Evolutionary conservation across 2,797 vertebrate genomes (phyloP).

Genomic region (Bovichtus variegatus): DNA sequence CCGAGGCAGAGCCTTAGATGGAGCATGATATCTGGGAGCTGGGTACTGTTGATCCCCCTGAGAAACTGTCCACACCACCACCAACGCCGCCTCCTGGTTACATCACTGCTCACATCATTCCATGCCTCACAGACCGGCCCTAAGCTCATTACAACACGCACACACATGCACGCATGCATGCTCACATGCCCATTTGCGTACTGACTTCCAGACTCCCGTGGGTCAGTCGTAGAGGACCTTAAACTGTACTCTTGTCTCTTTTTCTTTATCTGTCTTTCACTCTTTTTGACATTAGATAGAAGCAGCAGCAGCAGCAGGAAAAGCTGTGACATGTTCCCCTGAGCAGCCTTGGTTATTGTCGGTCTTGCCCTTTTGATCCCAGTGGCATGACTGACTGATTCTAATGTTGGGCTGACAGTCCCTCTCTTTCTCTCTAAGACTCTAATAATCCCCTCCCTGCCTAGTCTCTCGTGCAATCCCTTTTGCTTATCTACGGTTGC

Average conservation of each 20-base stretch:
- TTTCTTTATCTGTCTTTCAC: not conserved
- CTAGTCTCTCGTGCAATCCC: conserved; percentile 50
- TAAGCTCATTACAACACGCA: conserved; percentile 63
- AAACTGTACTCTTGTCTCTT: conserved; percentile 3
- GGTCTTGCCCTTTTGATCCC: conserved; percentile 60
- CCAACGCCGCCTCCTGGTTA: conserved; percentile 59
- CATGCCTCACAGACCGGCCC: conserved; percentile 40
- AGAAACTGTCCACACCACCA: conserved; percentile 62
- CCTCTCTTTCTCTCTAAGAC: conserved; percentile 52
- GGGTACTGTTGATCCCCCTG: conserved; percentile 50
- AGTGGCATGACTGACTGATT: conserved; percentile 49
- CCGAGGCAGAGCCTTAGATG: conserved; percentile 37
- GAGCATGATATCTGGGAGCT: conserved; percentile 41
- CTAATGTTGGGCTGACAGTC: conserved; percentile 48
- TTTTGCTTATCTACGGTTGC: conserved; percentile 49
- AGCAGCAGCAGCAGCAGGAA: conserved; percentile 35
- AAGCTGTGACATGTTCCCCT: conserved; percentile 45
- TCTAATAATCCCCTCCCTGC: conserved; percentile 56
- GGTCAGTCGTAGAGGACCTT: conserved; percentile 27
- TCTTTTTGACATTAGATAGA: conserved; percentile 22
- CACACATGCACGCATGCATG: not conserved
- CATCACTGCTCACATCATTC: conserved; percentile 61
- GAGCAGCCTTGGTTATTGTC: conserved; percentile 51
- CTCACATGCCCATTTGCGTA: conserved; percentile 17
- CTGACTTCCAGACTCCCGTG: conserved; percentile 29